phyloP scores from a whole-genome alignment of 2,113 vertebrate species.

The Neodon shergylaensis region DNA sequence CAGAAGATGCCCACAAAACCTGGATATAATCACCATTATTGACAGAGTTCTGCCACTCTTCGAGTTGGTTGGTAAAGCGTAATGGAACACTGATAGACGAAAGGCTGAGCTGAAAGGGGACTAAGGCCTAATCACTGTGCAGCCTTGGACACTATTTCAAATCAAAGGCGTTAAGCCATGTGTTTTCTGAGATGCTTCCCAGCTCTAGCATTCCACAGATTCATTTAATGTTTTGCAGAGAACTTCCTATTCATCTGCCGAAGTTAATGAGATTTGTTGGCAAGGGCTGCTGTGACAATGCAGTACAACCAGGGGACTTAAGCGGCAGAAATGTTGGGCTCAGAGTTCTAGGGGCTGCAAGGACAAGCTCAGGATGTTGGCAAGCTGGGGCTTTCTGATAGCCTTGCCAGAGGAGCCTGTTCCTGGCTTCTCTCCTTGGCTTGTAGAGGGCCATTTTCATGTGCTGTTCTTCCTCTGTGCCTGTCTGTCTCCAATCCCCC shows the following conservation, averaged over 20 bases:
- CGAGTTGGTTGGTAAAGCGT: neutral
- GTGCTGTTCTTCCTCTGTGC: neutral
- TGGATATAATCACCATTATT: neutral
- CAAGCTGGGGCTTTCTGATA: neutral
- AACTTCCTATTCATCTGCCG: constrained; percentile 13
- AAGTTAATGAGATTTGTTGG: neutral
- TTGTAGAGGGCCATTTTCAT: neutral
- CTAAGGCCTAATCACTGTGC: neutral
- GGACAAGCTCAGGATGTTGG: neutral
- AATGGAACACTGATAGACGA: neutral
- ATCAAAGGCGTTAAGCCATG: neutral
- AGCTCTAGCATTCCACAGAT: neutral
- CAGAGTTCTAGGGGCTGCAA: neutral
- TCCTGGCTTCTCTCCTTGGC: neutral
- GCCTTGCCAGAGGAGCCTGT: neutral
- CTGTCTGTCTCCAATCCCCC: neutral
- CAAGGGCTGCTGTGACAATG: neutral
- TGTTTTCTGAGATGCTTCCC: constrained; percentile 52
- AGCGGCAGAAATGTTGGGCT: neutral
- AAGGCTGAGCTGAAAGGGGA: constrained; percentile 21
- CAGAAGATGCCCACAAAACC: neutral
- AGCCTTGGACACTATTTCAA: constrained; percentile 51
- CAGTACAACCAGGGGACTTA: neutral
- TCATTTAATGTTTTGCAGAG: constrained; percentile 44
- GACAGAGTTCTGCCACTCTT: constrained; percentile 11